Evolutionary conservation across 2,888 invertebrate species (phyloP), one percentile per base, ranked within the genome.

Genomic region (Hermodice carunculata): DNA sequence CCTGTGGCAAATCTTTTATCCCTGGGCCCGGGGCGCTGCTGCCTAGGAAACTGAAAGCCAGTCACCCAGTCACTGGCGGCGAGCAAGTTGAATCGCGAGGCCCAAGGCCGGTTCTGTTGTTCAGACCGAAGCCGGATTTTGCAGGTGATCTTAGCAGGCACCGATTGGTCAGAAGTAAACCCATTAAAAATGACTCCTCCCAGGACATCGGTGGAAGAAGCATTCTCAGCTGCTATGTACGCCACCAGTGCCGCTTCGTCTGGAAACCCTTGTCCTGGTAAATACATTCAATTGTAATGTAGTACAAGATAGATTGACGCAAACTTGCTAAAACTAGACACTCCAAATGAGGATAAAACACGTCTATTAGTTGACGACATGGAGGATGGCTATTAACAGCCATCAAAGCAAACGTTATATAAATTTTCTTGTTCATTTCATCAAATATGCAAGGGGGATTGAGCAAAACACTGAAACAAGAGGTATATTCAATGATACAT

Each of bases 11-110:
- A 74, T 0, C 77, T 75, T 3, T 87, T 85, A 59, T 89, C 88
- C 69, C 94, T 86, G 0, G 94, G 93, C 2, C 93, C 93, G 1
- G 90, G 88, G 2, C 84, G 76, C 80, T 90, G 91, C 80, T 90
- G 91, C 32, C 87, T 71, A 0, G 91, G 91, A 84, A 91, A 94
- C 42, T 91, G 83, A 2, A 89, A 79, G 78, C 91, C 89, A 0
- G 94, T 93, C 19, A 89, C 87, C 94, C 94, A 94, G 48, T 64
- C 67, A 31, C 44, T 51, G 37, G 64, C 37, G 6, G 59, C 19
- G 31, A 59, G 19, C 1, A 56, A 22, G 43, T 28, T 28, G 28
- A 62, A 5, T 4, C 62, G 24, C 14, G 17, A 32, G 22, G 17
- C 26, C 46, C 29, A 26, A 34, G 8, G 6, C 3, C 54, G 44